Evolutionary conservation across 2,797 vertebrate species (phyloP), one percentile per base, ranked within the genome.

Genomic region (Lepilemur ruficaudatus): DNA sequence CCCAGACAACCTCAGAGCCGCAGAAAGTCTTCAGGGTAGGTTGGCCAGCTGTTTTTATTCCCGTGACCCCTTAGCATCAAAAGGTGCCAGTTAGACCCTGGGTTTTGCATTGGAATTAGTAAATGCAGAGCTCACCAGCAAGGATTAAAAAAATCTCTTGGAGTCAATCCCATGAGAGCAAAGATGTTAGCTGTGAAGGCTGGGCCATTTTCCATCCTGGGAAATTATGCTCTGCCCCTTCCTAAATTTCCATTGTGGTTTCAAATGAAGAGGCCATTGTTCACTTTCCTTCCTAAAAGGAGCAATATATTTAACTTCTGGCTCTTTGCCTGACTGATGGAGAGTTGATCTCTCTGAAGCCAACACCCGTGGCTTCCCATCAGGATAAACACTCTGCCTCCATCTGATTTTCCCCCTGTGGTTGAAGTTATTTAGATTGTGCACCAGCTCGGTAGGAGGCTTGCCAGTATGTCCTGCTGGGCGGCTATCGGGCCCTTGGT

Each of bases 301-400:
- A 97, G 93, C 57, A 82, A 83, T 98, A 97, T 81, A 87, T 98
- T 98, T 98, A 98, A 98, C 96, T 85, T 93, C 95, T 98, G 98
- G 97, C 96, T 92, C 73, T 78, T 30, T 72, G 96, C 93, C 55
- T 91, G 89, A 63, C 57, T 91, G 83, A 95, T 91, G 83, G 89
- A 78, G n/a, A 84, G 30, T 63, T 38, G 32, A 96, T 90, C 57
- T 83, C 92, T 86, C 22, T 81, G 89, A 57, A 93, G 97, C 5
- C 63, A 97, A 96, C 79, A 95, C 94, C 91, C 94, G 8, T 83
- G 94, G 92, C 97, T 95, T 97, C 93, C 93, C 89, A 93, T 96
- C 97, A 95, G 86, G 83, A 97, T 88, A 78, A 88, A 94, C 73
- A 48, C 55, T 38, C 6, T 2, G 32, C 17, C 43, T 86, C 73